Conservation (phyloP, 2,888 invertebrate genomes). For the Euphydryas editha region DNA sequence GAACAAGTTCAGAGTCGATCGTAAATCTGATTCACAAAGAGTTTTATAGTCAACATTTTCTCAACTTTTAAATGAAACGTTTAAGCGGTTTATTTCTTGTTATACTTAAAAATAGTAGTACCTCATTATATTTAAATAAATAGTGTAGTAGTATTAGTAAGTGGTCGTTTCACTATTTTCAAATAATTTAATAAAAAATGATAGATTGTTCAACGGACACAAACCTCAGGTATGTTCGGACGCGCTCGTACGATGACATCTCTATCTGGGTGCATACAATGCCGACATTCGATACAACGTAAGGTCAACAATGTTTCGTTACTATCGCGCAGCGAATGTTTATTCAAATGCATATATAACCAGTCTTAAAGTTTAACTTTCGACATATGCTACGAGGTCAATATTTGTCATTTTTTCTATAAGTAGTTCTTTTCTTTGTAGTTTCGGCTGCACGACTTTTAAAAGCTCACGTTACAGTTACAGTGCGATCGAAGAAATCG, state of each 20-base stretch:
- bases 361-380: constrained; percentile 73
- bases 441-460: constrained; percentile 40
- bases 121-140: no score
- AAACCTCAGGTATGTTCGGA: not conserved
- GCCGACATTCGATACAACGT: constrained; percentile 71
- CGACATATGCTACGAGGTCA: constrained; percentile 81
- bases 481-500: not conserved
- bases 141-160: no score
- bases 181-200: no score
- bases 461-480: constrained; percentile 23
- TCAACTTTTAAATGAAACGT: constrained; percentile 33
- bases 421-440: constrained; percentile 64
- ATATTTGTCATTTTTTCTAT: constrained; percentile 74
- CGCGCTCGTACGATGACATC: constrained; percentile 61
- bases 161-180: no score
- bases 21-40: constrained; percentile 61
- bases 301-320: constrained; percentile 76
- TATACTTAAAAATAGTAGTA: not conserved
- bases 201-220: constrained; percentile 44
- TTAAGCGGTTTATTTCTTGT: not conserved
- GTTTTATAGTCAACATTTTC: constrained; percentile 57
- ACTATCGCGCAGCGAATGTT: constrained; percentile 75
- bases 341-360: constrained; percentile 80
- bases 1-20: constrained; percentile 45
- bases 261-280: constrained; percentile 64